A percentile compares a stretch with the other conserved stretches of the same genome.
phyloP scores from a whole-genome alignment of 2,888 invertebrate genomes.

The Euplexia lucipara region DNA sequence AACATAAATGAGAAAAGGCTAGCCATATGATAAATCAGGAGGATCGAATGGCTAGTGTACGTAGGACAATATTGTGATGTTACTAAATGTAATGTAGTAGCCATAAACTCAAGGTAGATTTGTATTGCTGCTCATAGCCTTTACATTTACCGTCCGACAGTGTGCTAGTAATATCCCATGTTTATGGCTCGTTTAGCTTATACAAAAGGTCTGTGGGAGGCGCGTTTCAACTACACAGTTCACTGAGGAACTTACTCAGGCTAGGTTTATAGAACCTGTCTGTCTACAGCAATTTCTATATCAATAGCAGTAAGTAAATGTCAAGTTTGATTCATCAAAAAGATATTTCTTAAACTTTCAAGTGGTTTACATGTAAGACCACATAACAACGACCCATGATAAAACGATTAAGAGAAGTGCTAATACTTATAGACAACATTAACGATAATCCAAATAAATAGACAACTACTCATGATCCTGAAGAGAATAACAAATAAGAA shows the following conservation, averaged over 20 bases:
- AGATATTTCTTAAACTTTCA: neutral
- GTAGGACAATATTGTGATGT: neutral
- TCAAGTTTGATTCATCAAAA: neutral
- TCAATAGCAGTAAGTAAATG: neutral
- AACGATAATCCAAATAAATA: slow-evolving; percentile 23
- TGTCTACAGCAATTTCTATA: neutral
- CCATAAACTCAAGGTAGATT: slow-evolving; percentile 2
- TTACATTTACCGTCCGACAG: slow-evolving; percentile 1
- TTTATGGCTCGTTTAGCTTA: slow-evolving; percentile 37
- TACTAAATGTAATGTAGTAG: neutral
- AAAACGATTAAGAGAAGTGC: slow-evolving; percentile 13
- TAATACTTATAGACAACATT: slow-evolving; percentile 2
- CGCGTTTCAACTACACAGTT: neutral
- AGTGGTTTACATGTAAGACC: slow-evolving; percentile 11
- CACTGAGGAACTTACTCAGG: slow-evolving; percentile 9
- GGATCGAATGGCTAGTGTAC: slow-evolving; percentile 17
- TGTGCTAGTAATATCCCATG: slow-evolving; percentile 25
- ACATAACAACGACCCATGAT: neutral
- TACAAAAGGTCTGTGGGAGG: slow-evolving; percentile 32
- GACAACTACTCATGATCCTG: slow-evolving; percentile 28
- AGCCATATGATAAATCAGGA: no score
- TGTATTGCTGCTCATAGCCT: slow-evolving; percentile 1
- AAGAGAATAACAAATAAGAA: slow-evolving; percentile 41
- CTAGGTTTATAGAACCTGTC: slow-evolving; percentile 7
- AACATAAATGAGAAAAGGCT: no score